A percentile compares a stretch with the other conserved stretches of the same genome.
Evolutionary conservation across 92 coral and sea anemone genomes (phyloP).

Genomic region (Desmophyllum pertusum): DNA sequence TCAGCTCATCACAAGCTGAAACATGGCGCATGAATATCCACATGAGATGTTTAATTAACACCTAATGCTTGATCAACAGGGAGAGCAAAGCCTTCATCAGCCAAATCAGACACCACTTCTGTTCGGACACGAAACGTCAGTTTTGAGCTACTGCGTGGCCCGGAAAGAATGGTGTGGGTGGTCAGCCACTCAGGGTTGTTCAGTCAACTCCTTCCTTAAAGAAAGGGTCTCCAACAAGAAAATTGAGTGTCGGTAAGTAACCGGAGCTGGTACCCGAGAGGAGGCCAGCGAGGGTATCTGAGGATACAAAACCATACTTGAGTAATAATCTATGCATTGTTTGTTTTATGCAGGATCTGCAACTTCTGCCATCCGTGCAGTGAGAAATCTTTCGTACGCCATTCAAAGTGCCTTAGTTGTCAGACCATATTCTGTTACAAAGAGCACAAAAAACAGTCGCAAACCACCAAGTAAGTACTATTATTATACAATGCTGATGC

Average conservation of each 20-base stretch:
- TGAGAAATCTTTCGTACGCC: slow-evolving; percentile 65
- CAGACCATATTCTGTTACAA: slow-evolving; percentile 56
- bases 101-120: slow-evolving; percentile 71
- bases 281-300: no score
- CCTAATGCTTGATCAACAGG: slow-evolving; percentile 21
- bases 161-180: neutral
- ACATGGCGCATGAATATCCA: no score
- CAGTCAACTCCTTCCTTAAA: slow-evolving; percentile 55
- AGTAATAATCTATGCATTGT: neutral
- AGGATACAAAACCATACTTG: no score
- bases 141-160: slow-evolving; percentile 4
- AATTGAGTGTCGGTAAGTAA: slow-evolving; percentile 21
- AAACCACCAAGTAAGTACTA: slow-evolving; percentile 73
- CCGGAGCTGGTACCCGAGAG: no score
- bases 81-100: slow-evolving; percentile 56
- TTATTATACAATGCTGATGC: no score
- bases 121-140: slow-evolving; percentile 38
- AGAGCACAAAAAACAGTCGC: slow-evolving; percentile 43
- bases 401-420: slow-evolving; percentile 62
- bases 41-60: neutral
- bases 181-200: slow-evolving; percentile 37
- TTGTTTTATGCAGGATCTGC: slow-evolving; percentile 62
- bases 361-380: slow-evolving; percentile 73
- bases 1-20: no score
- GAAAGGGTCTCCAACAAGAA: slow-evolving; percentile 45